phyloP scores from a whole-genome alignment of 2,113 vertebrate species.

The Hyperopisus bebe region DNA sequence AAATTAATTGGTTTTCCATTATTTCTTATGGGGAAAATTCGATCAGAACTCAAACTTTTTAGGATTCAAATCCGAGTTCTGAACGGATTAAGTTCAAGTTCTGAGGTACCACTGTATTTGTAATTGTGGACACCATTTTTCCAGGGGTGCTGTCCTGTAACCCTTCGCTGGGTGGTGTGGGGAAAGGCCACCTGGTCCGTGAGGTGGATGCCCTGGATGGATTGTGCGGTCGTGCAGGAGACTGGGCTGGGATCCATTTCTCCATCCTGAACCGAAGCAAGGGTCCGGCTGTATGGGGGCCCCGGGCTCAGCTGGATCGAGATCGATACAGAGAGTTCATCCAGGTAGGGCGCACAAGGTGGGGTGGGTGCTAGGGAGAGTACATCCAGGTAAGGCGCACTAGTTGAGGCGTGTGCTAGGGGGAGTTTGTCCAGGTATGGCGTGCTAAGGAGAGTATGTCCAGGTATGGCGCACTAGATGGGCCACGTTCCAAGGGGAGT shows the following conservation, averaged over 20 bases:
- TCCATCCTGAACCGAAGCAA: constrained; percentile 85
- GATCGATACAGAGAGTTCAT: constrained; percentile 73
- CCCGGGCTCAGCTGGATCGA: constrained; percentile 86
- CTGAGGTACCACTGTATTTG: neutral
- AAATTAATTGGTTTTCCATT: no score
- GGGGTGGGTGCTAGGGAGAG: no score
- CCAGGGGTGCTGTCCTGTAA: constrained; percentile 90
- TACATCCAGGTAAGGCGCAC: neutral
- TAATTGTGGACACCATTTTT: neutral
- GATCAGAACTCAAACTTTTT: no score
- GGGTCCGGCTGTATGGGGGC: constrained; percentile 92
- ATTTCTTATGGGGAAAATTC: no score
- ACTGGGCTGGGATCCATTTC: constrained; percentile 84
- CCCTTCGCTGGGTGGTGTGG: constrained; percentile 88
- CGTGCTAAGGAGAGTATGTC: neutral
- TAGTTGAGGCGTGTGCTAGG: no score
- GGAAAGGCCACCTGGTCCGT: constrained; percentile 86
- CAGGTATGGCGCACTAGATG: no score
- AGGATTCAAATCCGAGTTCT: no score
- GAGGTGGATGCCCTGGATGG: constrained; percentile 91
- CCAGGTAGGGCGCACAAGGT: constrained; percentile 62
- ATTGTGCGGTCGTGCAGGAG: constrained; percentile 79
- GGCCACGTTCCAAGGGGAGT: no score
- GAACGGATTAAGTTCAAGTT: no score
- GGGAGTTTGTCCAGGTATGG: no score